A percentile compares a stretch with the other conserved stretches of the same genome.
phyloP scores from a whole-genome alignment of 23 tunicate genomes.

The Clavelina lepadiformis region DNA sequence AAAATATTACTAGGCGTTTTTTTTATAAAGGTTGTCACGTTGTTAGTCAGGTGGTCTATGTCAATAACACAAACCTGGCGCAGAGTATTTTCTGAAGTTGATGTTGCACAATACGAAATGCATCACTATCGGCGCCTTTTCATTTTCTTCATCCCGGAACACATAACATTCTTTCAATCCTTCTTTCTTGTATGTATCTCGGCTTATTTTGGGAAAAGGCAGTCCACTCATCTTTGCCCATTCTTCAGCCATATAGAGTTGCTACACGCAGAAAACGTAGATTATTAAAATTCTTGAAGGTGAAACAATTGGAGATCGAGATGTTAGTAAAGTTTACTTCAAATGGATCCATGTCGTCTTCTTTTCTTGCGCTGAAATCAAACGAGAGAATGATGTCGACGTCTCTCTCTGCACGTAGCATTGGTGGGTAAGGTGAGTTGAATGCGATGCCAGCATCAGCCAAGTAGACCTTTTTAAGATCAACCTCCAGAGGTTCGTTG shows the following conservation, averaged over 20 bases:
- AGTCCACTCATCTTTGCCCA: slow-evolving; percentile 65
- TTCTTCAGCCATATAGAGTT: slow-evolving; percentile 60
- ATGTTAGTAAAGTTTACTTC: no score
- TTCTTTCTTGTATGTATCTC: slow-evolving; percentile 47
- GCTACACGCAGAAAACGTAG: no score
- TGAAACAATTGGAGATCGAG: no score
- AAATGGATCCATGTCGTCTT: slow-evolving; percentile 57
- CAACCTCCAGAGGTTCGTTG: slow-evolving; percentile 44
- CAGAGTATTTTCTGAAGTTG: slow-evolving; percentile 38
- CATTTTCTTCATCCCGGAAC: slow-evolving; percentile 62
- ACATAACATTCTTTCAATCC: slow-evolving; percentile 80
- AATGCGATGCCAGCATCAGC: slow-evolving; percentile 84
- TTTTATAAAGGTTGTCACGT: no score
- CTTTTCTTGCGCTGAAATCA: slow-evolving; percentile 72
- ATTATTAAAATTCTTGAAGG: no score
- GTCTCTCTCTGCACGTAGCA: slow-evolving; percentile 64
- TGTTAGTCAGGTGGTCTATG: no score
- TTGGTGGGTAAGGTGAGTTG: slow-evolving; percentile 77
- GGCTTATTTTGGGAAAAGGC: slow-evolving; percentile 73
- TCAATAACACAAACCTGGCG: slow-evolving; percentile 40
- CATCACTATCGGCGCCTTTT: slow-evolving; percentile 55
- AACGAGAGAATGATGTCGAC: slow-evolving; percentile 75
- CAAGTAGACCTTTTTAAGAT: slow-evolving; percentile 53
- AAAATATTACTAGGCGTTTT: neutral
- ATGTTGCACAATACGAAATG: slow-evolving; percentile 67